Evolutionary conservation across 2,113 vertebrate species (phyloP).

Genomic region (Pangasianodon gigas): DNA sequence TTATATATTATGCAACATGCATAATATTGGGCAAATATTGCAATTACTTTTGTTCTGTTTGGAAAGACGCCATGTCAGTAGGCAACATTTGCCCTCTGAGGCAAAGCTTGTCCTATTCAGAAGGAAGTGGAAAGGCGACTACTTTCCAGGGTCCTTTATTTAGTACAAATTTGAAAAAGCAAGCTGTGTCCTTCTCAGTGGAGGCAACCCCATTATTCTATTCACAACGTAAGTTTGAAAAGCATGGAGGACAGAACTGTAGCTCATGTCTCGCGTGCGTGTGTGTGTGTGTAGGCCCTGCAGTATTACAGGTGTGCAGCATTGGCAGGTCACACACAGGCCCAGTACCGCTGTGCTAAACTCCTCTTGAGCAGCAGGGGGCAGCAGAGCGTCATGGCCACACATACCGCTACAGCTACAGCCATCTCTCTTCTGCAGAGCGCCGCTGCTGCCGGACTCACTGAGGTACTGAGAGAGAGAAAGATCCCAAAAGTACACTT

Average conservation of each 20-base stretch:
- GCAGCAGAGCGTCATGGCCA: slow-evolving; percentile 58
- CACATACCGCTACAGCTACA: slow-evolving; percentile 55
- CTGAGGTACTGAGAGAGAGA: slow-evolving; percentile 72
- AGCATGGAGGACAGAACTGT: neutral
- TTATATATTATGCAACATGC: neutral
- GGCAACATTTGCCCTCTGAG: neutral
- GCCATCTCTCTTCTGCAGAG: slow-evolving; percentile 73
- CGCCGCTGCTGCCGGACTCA: slow-evolving; percentile 79
- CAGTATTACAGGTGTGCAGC: slow-evolving; percentile 83
- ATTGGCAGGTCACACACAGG: slow-evolving; percentile 77
- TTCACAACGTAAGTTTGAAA: neutral
- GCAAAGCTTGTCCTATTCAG: neutral
- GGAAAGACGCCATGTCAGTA: neutral
- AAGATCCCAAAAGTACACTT: neutral
- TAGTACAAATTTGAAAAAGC: no score
- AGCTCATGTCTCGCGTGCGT: neutral
- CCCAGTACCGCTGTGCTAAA: slow-evolving; percentile 86
- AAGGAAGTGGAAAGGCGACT: neutral
- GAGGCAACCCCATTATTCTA: neutral
- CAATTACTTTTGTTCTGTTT: neutral
- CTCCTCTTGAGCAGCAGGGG: slow-evolving; percentile 74
- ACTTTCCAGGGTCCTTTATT: no score
- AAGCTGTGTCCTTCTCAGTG: no score
- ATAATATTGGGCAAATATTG: neutral
- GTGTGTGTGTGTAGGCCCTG: slow-evolving; percentile 73